Percentiles rank a stretch among this genome's conserved stretches.
Evolutionary conservation across 2,888 invertebrate genomes (phyloP).

Genomic region (Lamproptera curius): DNA sequence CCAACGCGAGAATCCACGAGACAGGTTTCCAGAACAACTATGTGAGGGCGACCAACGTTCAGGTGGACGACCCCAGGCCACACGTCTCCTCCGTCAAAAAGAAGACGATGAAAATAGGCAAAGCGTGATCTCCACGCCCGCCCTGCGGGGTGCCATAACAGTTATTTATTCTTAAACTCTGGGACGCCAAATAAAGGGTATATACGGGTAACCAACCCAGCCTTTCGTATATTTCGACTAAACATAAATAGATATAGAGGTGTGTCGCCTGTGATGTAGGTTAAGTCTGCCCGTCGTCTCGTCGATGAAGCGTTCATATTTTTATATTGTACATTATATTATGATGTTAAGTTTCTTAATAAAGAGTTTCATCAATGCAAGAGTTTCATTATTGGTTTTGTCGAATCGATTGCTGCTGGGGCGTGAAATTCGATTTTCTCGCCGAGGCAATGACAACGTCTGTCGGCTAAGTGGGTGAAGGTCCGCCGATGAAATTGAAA

Average conservation of each 20-base stretch:
- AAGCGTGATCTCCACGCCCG: conserved; percentile 26
- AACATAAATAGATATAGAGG: not conserved
- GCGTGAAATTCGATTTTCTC: conserved; percentile 58
- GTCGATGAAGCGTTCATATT: conserved; percentile 47
- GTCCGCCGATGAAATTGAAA: conserved; percentile 54
- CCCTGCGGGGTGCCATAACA: conserved; percentile 52
- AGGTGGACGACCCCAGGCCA: conserved; percentile 49
- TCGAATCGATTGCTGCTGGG: conserved; percentile 41
- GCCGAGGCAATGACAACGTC: conserved; percentile 43
- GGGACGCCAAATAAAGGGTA: conserved; percentile 18
- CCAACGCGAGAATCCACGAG: conserved; percentile 54
- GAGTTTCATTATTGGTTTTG: conserved; percentile 56
- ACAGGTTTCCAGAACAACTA: conserved; percentile 55
- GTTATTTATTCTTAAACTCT: conserved; percentile 54
- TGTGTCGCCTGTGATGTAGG: conserved; percentile 49
- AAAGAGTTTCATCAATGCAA: conserved; percentile 66
- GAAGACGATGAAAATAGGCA: conserved; percentile 32
- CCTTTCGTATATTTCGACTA: not conserved
- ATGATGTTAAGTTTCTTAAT: conserved; percentile 68
- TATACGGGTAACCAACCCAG: conserved; percentile 5
- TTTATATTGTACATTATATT: conserved; percentile 63
- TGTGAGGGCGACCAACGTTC: conserved; percentile 54
- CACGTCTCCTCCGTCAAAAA: conserved; percentile 27
- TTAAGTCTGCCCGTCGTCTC: conserved; percentile 36
- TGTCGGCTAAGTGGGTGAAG: conserved; percentile 58